Evolutionary conservation across 2,888 invertebrate species (phyloP).

Genomic region (Drosophila algonquin): DNA sequence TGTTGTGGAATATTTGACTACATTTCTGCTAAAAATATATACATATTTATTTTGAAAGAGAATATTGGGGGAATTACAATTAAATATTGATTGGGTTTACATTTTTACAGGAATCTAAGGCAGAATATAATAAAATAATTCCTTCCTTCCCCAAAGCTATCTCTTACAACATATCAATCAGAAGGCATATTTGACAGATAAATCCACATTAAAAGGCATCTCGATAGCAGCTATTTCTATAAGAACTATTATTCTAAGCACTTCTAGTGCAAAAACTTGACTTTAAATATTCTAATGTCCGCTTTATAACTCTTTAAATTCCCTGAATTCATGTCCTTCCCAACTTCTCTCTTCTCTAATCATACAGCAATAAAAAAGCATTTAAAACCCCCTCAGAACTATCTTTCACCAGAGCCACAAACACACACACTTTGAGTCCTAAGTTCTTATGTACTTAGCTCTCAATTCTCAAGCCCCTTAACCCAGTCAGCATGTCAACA

Average conservation of each 20-base stretch:
- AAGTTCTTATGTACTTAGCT: conserved; percentile 3
- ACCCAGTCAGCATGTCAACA: conserved; percentile 22
- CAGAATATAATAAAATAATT: no score
- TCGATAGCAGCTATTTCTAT: no score
- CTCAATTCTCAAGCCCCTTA: conserved; percentile 11
- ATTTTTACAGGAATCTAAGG: background rate
- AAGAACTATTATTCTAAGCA: no score
- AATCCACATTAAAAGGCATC: no score
- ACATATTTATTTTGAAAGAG: no score
- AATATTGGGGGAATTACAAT: background rate
- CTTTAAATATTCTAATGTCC: no score
- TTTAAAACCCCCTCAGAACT: background rate
- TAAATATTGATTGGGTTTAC: background rate
- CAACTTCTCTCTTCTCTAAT: background rate
- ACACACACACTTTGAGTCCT: conserved; percentile 14
- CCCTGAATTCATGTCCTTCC: no score
- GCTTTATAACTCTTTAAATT: no score
- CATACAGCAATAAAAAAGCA: background rate
- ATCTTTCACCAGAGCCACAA: background rate
- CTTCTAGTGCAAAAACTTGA: no score
- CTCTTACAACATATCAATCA: no score
- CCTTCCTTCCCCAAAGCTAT: no score
- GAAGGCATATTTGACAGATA: no score
- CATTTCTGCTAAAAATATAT: background rate
- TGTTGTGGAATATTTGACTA: background rate